phyloP scores from a whole-genome alignment of 30 jellyfish, hydroid and myxozoan genomes.

The Aurelia coerulea region DNA sequence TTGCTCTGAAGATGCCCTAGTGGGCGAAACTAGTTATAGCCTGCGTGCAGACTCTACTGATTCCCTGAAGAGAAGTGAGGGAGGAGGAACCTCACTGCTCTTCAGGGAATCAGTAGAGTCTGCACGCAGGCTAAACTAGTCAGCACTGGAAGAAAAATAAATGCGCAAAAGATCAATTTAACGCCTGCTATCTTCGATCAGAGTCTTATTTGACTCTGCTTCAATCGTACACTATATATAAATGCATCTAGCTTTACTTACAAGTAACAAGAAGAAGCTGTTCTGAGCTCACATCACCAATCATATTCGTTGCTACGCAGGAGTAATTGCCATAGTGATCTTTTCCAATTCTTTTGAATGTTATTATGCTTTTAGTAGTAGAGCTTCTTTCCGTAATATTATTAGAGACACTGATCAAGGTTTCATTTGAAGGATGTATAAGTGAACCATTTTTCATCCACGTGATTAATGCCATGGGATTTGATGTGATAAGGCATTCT shows the following conservation, averaged over 20 bases:
- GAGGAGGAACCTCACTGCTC: too few relatives aligned
- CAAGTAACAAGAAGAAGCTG: constrained; percentile 43
- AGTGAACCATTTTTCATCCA: constrained; percentile 48
- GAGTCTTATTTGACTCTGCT: too few relatives aligned
- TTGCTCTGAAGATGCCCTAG: too few relatives aligned
- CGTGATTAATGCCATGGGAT: constrained; percentile 34
- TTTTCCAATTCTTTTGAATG: constrained; percentile 8
- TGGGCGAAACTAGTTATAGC: too few relatives aligned
- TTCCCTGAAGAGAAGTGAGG: too few relatives aligned
- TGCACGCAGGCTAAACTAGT: too few relatives aligned
- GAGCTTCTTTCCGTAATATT: constrained; percentile 22
- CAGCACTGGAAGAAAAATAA: too few relatives aligned
- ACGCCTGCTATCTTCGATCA: too few relatives aligned
- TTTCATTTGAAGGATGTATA: neutral
- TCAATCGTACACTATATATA: too few relatives aligned
- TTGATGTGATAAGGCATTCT: constrained; percentile 44
- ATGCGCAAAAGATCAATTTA: too few relatives aligned
- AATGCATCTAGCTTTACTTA: constrained; percentile 15
- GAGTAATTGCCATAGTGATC: constrained; percentile 49
- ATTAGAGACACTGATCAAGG: neutral
- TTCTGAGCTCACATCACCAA: constrained; percentile 44
- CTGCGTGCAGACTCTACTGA: too few relatives aligned
- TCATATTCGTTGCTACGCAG: constrained; percentile 53
- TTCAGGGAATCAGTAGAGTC: too few relatives aligned
- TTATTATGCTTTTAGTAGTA: constrained; percentile 5